Base-by-base conservation (phyloP, 2,113 vertebrate species). In the Pelobates fuscus region DNA sequence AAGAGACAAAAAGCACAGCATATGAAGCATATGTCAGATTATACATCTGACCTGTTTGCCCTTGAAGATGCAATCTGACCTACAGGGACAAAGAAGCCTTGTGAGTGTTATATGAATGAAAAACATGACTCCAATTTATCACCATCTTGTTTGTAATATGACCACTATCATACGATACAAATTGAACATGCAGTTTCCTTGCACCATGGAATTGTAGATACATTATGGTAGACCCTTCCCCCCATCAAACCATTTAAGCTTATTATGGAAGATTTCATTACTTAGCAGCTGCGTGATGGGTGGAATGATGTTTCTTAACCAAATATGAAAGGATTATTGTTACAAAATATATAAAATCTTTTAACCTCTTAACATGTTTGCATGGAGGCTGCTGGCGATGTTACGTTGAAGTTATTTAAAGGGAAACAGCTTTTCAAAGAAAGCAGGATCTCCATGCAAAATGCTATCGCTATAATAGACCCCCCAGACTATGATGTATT, bases 71-170 rank as follows among this genome's bases (percentile, higher is more conserved):
- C 23, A 49, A n/a, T 41, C 8, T 27, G 24, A 20, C 65, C 65
- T 52, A 67, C 24, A 23, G 49, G 63, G 71, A 65, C 30, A 73
- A 37, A 52, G 18, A 64, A 17, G 23, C 46, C 18, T 74, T n/a
- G 12, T 37, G 60, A 32, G 12, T 37, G 60, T 15, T 20, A 14
- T 37, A 59, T 58, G 43, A 30, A 75, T 59, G 54, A 59, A 59
- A 67, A 57, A 26, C 61, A 65, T 46, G 52, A 24, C 71, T 58
- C n/a, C 49, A 57, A 66, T 66, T 57, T 65, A 74, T 74, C 49
- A 58, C 61, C 55, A 25, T 66, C 71, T 75, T 75, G 62, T 75
- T 75, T 58, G 71, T 46, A 67, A 75, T 67, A 59, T 75, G 62
- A 65, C 32, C 71, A 43, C 24, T 66, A 75, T 66, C 71, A 75